A percentile compares a stretch with the other conserved stretches of the same genome.
These are phyloP conservation scores for Drosophila algonquin DNA, from an alignment of 2,888 invertebrate genomes.

Conservation along the genomic window DNA sequence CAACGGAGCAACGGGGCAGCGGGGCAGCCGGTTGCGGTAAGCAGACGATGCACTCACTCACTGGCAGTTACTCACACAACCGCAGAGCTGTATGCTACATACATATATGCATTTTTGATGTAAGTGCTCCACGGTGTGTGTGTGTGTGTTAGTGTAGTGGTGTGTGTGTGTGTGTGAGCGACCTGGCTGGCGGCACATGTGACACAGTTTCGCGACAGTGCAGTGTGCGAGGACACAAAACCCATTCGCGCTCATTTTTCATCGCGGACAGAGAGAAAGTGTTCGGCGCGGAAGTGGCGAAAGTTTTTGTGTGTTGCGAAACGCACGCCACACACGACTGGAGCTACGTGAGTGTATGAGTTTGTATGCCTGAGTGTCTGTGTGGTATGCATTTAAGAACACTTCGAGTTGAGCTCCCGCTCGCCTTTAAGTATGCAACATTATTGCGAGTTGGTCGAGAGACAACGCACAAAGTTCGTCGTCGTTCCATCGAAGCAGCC, in stretches of 20 bases:
- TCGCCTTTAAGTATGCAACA: conserved; percentile 31
- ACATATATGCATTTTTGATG: conserved; percentile 51
- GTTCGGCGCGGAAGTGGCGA: conserved; percentile 43
- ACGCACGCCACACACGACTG: conserved; percentile 25
- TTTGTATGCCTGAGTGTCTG: background rate
- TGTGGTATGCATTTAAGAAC: conserved; percentile 37
- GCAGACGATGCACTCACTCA: conserved; percentile 38
- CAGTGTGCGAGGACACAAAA: conserved; percentile 37
- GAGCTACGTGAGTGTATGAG: conserved; percentile 11
- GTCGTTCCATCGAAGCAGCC: conserved; percentile 3
- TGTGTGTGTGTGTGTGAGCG: conserved; percentile 7
- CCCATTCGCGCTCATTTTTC: conserved; percentile 61
- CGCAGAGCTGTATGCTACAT: conserved; percentile 31
- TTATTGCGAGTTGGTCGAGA: conserved; percentile 24
- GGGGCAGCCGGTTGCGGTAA: conserved; percentile 59
- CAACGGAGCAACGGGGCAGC: conserved; percentile 6
- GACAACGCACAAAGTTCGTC: conserved; percentile 19
- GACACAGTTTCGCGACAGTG: conserved; percentile 57
- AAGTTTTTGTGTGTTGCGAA: conserved; percentile 48
- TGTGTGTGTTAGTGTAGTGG: conserved; percentile 8
- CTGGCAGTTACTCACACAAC: conserved; percentile 24
- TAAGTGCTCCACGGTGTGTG: conserved; percentile 21
- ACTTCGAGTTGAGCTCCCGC: conserved; percentile 25
- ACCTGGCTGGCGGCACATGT: conserved; percentile 36
- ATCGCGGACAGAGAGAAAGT: conserved; percentile 46